These are phyloP conservation scores for Leptonema lineaticorne DNA, from an alignment of 1,140 invertebrate genomes.

Conservation along the genomic window DNA sequence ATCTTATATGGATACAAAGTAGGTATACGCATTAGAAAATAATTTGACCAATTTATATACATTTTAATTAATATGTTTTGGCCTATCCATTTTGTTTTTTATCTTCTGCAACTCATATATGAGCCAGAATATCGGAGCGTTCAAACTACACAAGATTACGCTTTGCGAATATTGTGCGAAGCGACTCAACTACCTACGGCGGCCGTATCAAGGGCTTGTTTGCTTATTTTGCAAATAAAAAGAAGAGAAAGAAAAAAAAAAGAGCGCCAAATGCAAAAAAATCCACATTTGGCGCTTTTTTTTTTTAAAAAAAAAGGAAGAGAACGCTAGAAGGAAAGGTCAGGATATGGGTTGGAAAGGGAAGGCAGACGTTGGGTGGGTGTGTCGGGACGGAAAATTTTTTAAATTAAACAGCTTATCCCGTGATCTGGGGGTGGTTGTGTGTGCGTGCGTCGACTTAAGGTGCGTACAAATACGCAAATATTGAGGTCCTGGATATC, in stretches of 20 bases:
- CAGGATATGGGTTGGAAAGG: neutral
- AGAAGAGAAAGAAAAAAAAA: slow-evolving; percentile 1
- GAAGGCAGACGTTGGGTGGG: neutral
- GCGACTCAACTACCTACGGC: neutral
- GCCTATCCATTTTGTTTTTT: too few species aligned
- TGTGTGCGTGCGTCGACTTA: slow-evolving; percentile 17
- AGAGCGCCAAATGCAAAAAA: too few species aligned
- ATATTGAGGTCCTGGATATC: slow-evolving; percentile 17
- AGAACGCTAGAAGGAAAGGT: neutral
- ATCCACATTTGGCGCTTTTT: too few species aligned
- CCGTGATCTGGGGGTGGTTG: slow-evolving; percentile 24
- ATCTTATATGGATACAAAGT: too few species aligned
- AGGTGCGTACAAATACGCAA: slow-evolving; percentile 29
- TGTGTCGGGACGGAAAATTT: slow-evolving; percentile 1
- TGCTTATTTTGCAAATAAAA: slow-evolving; percentile 24
- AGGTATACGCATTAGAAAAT: too few species aligned
- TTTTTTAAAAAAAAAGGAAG: neutral
- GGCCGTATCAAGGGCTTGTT: slow-evolving; percentile 3
- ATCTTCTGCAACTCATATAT: too few species aligned
- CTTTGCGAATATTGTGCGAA: slow-evolving; percentile 8
- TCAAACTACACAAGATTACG: neutral
- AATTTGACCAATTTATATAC: too few species aligned
- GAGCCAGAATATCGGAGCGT: too few species aligned
- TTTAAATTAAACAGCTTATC: slow-evolving; percentile 25
- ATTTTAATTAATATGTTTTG: too few species aligned